phyloP scores from a whole-genome alignment of 2,888 invertebrate species.

The Tortrix viridana region DNA sequence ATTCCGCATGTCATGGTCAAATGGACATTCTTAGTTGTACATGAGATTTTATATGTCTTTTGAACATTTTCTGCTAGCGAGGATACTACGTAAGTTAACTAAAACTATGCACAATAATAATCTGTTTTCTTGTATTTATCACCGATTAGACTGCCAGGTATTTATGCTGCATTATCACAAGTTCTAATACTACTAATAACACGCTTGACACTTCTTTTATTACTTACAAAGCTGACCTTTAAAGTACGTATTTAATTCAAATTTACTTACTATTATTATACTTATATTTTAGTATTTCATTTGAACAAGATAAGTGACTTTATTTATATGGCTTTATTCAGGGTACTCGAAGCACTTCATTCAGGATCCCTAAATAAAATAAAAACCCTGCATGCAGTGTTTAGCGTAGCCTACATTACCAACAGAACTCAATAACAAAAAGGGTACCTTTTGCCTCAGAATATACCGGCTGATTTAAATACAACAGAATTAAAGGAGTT shows the following conservation, averaged over 20 bases:
- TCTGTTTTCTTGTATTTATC: not conserved
- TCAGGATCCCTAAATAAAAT: too few species aligned
- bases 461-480: constrained; percentile 4
- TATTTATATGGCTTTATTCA: too few species aligned
- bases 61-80: constrained; percentile 29
- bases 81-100: constrained; percentile 31
- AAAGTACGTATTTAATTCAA: constrained; percentile 24
- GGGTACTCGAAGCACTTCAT: too few species aligned
- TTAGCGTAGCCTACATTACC: not conserved
- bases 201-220: constrained; percentile 24
- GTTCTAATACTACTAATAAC: constrained; percentile 17
- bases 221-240: constrained; percentile 23
- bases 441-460: constrained; percentile 22
- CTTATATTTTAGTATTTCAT: not conserved
- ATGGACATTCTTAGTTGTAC: constrained; percentile 5
- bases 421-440: not conserved
- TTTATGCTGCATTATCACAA: constrained; percentile 13
- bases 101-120: not conserved
- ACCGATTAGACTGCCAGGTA: constrained; percentile 15
- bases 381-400: too few species aligned
- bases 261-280: too few species aligned
- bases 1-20: constrained; percentile 52
- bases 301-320: too few species aligned
- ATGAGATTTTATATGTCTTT: constrained; percentile 15
- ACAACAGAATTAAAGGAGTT: constrained; percentile 7